Conservation (phyloP, 2,797 vertebrate species). For the Margarornis squamiger region DNA sequence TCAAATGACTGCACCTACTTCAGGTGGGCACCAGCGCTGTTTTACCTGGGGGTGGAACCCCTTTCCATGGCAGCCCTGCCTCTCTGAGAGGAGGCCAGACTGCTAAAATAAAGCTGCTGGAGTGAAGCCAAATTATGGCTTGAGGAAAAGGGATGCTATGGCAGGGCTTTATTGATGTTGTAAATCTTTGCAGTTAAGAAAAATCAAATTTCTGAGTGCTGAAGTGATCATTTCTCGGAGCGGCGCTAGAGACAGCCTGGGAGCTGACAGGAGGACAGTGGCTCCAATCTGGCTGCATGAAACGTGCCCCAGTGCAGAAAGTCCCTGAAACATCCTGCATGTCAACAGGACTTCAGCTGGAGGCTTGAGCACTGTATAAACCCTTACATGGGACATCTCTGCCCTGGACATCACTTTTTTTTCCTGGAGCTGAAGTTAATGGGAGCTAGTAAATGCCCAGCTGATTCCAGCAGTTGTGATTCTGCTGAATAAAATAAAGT, state of each 20-base stretch:
- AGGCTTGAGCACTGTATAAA: background rate
- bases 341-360: background rate
- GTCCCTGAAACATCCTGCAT: background rate
- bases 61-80: background rate
- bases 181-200: slow-evolving; percentile 50
- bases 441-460: background rate
- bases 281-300: background rate
- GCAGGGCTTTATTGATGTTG: slow-evolving; percentile 11
- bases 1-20: background rate
- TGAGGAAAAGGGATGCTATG: background rate
- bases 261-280: background rate
- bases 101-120: background rate
- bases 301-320: background rate
- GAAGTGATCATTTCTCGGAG: background rate
- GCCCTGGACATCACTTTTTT: background rate
- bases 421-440: background rate
- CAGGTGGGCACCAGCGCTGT: fast-evolving
- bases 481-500: slow-evolving; percentile 41
- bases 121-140: background rate
- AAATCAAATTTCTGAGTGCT: slow-evolving; percentile 23
- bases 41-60: background rate
- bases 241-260: background rate
- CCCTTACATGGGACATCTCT: background rate
- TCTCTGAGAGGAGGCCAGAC: background rate
- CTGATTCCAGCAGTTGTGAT: background rate